Conservation (phyloP, 2,797 vertebrate species). For the Toxotes lorentzi region DNA sequence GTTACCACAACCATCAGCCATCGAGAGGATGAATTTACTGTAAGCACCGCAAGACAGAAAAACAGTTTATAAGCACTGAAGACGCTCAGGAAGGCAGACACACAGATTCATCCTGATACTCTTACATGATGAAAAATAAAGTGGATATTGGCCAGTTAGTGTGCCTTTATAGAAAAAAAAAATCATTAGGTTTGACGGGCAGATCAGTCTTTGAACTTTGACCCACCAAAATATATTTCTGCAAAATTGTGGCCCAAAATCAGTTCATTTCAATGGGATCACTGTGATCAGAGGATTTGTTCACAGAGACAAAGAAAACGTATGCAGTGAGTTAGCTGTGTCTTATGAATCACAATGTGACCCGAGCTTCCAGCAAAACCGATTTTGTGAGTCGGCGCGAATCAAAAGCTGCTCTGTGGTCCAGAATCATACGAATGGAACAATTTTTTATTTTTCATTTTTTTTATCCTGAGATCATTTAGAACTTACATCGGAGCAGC, state of each 20-base stretch:
- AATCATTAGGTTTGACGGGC: not conserved
- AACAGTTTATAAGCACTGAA: not conserved
- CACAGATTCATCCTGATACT: not conserved
- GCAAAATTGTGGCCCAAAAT: not conserved
- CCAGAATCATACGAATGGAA: not conserved
- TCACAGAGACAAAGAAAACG: not conserved
- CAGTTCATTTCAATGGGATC: not conserved
- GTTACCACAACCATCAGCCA: not conserved
- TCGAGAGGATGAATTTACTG: not conserved
- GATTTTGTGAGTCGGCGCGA: not conserved
- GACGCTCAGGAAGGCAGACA: not conserved
- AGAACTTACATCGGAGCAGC: too few species aligned
- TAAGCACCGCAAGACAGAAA: conserved; percentile 1
- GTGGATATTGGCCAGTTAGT: too few species aligned
- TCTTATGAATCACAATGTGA: not conserved
- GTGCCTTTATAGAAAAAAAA: too few species aligned
- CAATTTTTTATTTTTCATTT: too few species aligned
- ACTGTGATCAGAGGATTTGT: too few species aligned
- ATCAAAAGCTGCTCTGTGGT: not conserved
- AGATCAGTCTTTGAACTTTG: not conserved
- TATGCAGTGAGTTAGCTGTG: not conserved
- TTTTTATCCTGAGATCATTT: not conserved
- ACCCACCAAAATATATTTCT: not conserved
- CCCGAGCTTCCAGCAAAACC: too few species aligned
- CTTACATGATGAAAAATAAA: not conserved